Evolutionary conservation across 2,888 invertebrate species (phyloP).

Genomic region (Venusia cambrica): DNA sequence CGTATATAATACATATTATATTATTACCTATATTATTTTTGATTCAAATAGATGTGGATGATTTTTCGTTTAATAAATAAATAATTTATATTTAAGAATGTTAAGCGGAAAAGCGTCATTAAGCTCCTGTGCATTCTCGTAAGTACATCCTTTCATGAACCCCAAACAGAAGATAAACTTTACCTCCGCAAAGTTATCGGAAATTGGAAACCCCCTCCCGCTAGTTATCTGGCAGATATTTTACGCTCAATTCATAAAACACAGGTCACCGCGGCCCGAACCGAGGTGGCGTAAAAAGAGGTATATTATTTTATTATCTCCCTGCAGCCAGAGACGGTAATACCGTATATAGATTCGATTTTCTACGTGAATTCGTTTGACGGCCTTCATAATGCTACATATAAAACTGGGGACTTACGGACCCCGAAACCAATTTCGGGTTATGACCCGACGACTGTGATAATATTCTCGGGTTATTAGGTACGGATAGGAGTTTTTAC

Average conservation of each 20-base stretch:
- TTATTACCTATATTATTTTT: no score
- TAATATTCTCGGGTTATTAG: constrained; percentile 82
- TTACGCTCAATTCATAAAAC: constrained; percentile 23
- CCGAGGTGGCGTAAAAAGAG: constrained; percentile 63
- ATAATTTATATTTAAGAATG: no score
- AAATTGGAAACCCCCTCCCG: no score
- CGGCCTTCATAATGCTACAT: constrained; percentile 82
- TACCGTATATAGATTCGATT: constrained; percentile 82
- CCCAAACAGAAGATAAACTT: no score
- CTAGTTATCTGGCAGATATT: no score
- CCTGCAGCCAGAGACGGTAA: constrained; percentile 72
- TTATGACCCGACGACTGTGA: constrained; percentile 82
- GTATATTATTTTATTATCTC: constrained; percentile 81
- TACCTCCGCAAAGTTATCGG: no score
- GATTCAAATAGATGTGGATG: no score
- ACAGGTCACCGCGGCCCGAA: constrained; percentile 38
- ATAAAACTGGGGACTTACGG: constrained; percentile 82
- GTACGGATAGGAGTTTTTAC: constrained; percentile 81
- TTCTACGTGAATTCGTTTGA: constrained; percentile 83
- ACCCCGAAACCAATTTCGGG: constrained; percentile 82
- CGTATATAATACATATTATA: no score
- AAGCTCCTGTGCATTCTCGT: no score
- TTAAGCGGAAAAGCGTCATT: no score
- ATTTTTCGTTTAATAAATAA: no score
- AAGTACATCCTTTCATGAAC: no score